These are phyloP conservation scores for Antheraea assamensis DNA, from an alignment of 2,888 invertebrate species.

Conservation along the genomic window DNA sequence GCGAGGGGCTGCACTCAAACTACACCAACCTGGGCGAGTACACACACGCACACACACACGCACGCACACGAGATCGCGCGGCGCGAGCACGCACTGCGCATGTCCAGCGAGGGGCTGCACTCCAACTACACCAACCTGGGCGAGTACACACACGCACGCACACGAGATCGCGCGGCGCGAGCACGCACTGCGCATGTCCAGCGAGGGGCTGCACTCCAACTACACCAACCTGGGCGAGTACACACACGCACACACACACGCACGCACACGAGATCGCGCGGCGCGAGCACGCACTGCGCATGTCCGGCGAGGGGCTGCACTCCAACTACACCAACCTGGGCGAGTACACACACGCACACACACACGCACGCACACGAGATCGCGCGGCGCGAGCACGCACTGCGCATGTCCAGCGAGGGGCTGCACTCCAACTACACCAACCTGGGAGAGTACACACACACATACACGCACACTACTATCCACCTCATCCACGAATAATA, in stretches of 20 bases:
- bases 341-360: constrained; percentile 30
- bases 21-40: constrained; percentile 60
- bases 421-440: constrained; percentile 72
- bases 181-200: too few relatives aligned
- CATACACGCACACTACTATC: too few relatives aligned
- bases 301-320: constrained; percentile 74
- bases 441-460: constrained; percentile 40
- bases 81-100: too few relatives aligned
- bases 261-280: constrained; percentile 61
- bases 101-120: constrained; percentile 74
- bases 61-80: too few relatives aligned
- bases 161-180: too few relatives aligned
- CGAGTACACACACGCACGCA: constrained; percentile 30
- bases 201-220: constrained; percentile 70
- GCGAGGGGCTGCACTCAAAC: constrained; percentile 70
- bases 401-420: constrained; percentile 75
- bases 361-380: too few relatives aligned
- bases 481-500: too few relatives aligned
- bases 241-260: too few relatives aligned
- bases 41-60: too few relatives aligned
- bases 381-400: constrained; percentile 59
- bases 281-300: constrained; percentile 63
- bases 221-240: constrained; percentile 60
- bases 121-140: constrained; percentile 68
- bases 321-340: constrained; percentile 68